Percentiles rank a stretch among this genome's conserved stretches.
phyloP scores from a whole-genome alignment of 1,140 invertebrate species.

The Anastrepha ludens region DNA sequence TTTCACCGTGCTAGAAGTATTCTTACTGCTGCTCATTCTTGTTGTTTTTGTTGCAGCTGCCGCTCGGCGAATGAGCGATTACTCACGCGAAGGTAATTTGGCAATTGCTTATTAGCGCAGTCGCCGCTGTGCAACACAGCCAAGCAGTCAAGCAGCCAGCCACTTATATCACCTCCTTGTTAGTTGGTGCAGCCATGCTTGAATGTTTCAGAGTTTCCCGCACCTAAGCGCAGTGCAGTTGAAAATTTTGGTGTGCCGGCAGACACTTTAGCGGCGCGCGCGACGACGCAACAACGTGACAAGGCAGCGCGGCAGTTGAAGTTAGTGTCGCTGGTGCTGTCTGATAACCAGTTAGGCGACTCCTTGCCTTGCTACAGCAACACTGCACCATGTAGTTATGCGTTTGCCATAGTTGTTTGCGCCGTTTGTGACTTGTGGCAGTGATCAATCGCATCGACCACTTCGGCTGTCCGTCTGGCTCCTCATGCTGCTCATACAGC shows the following conservation, averaged over 20 bases:
- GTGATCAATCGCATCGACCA: slow-evolving; percentile 45
- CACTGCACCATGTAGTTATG: too few species aligned
- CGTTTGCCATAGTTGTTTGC: too few species aligned
- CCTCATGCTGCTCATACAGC: neutral
- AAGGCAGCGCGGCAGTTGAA: neutral
- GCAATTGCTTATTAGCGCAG: slow-evolving; percentile 72
- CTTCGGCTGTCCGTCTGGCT: neutral
- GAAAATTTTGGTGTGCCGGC: neutral
- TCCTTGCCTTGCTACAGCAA: neutral
- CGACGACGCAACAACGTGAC: neutral
- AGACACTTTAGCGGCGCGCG: neutral
- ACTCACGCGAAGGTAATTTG: slow-evolving; percentile 74
- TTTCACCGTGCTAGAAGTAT: neutral
- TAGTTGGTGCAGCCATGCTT: slow-evolving; percentile 38
- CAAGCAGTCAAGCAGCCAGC: slow-evolving; percentile 12
- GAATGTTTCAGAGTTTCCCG: neutral
- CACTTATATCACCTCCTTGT: slow-evolving; percentile 49
- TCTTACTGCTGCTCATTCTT: neutral
- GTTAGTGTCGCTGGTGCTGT: neutral
- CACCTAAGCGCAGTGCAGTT: neutral
- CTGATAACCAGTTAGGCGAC: slow-evolving; percentile 31
- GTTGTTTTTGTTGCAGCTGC: neutral
- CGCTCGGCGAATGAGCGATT: slow-evolving; percentile 60
- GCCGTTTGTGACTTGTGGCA: slow-evolving; percentile 43
- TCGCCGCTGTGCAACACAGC: slow-evolving; percentile 8